Evolutionary conservation across 2,888 invertebrate species (phyloP).

Genomic region (Gryllus longicercus): DNA sequence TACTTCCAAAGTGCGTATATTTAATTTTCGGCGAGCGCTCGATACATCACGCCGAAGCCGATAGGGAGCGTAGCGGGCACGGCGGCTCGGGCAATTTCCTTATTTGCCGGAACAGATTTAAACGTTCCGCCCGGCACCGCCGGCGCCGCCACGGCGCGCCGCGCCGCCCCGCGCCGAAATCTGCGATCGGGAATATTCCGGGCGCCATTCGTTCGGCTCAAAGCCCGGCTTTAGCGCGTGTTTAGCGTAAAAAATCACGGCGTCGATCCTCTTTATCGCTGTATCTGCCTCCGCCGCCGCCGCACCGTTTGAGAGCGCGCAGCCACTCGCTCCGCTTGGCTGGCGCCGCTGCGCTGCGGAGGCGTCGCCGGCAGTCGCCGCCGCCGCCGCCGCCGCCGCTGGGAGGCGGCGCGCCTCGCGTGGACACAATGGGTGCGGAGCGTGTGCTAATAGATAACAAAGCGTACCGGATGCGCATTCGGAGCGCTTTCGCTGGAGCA

Average conservation of each 20-base stretch:
- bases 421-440: too few species aligned
- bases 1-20: slow-evolving; percentile 17
- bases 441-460: too few species aligned
- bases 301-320: too few species aligned
- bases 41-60: neutral
- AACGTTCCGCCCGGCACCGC: neutral
- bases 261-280: slow-evolving; percentile 1
- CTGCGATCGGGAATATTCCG: slow-evolving; percentile 9
- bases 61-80: neutral
- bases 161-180: neutral
- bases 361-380: too few species aligned
- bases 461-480: too few species aligned
- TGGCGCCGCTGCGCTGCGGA: too few species aligned
- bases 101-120: neutral
- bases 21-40: neutral
- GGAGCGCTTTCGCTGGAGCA: too few species aligned
- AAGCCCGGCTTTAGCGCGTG: slow-evolving; percentile 4
- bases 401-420: too few species aligned
- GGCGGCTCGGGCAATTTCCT: neutral
- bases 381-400: too few species aligned
- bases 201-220: slow-evolving; percentile 1
- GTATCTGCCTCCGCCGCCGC: neutral
- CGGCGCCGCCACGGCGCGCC: neutral
- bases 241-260: slow-evolving; percentile 17
- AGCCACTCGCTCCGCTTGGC: too few species aligned